A percentile compares a stretch with the other conserved stretches of the same genome.
Conservation (phyloP, 2,113 vertebrate genomes). For the Callipepla squamata region DNA sequence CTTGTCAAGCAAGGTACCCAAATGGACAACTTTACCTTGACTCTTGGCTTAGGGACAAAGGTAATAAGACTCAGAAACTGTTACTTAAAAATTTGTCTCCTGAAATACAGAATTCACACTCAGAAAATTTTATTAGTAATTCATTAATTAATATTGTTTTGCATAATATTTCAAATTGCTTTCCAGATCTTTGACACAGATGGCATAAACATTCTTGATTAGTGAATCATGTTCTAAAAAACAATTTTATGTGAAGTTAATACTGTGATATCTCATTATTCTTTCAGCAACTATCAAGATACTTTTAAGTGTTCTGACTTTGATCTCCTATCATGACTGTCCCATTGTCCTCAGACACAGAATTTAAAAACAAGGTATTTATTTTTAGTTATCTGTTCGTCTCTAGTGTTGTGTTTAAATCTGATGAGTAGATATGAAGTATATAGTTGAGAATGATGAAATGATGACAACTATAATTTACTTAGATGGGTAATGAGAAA, state of each 20-base stretch:
- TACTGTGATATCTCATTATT: neutral
- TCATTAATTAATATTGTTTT: neutral
- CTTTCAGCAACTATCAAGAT: neutral
- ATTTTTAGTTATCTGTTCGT: neutral
- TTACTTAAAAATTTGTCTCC: neutral
- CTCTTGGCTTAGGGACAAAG: neutral
- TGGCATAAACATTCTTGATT: neutral
- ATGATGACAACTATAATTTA: neutral
- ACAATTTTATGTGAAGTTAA: rapidly evolving
- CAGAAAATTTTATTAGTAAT: neutral
- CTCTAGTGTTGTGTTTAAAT: neutral
- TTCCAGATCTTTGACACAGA: neutral
- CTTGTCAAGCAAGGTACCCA: neutral
- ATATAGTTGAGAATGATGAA: neutral
- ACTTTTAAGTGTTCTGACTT: neutral
- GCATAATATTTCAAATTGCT: neutral
- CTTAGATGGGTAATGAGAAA: neutral
- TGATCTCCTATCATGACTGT: neutral
- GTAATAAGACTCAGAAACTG: neutral
- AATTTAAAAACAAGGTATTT: neutral
- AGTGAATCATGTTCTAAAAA: neutral
- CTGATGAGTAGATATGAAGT: neutral
- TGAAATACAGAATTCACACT: neutral
- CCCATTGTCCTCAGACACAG: neutral
- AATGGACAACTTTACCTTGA: rapidly evolving